These are phyloP conservation scores for Thamnophis sirtalis DNA, from an alignment of 2,113 vertebrate species.

Conservation along the genomic window DNA sequence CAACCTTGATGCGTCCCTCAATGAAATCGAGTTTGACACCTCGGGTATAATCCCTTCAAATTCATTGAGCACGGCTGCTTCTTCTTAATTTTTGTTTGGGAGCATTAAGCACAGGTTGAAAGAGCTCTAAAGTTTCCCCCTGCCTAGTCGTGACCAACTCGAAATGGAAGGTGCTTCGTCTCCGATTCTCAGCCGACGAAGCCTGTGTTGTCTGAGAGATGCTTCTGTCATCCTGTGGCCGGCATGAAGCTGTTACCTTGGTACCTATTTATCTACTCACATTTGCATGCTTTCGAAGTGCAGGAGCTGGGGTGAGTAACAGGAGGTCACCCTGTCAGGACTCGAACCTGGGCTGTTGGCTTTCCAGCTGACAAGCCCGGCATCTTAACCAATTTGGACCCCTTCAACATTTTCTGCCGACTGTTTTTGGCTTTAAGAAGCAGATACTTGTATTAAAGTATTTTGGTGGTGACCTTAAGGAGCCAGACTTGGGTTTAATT, in stretches of 20 bases:
- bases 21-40: too few relatives aligned
- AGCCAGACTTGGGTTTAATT: not conserved
- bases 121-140: not conserved
- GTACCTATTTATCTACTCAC: not conserved
- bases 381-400: not conserved
- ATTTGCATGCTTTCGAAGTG: not conserved
- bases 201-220: not conserved
- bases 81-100: not conserved
- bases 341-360: not conserved
- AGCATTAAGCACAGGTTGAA: not conserved
- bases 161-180: not conserved
- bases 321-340: not conserved
- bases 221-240: not conserved
- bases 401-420: not conserved
- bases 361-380: not conserved
- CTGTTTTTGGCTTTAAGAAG: not conserved
- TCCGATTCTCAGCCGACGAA: not conserved
- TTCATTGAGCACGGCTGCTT: not conserved
- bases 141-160: not conserved
- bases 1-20: too few relatives aligned
- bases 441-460: not conserved
- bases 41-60: not conserved
- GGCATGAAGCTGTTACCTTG: not conserved
- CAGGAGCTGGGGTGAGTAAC: not conserved
- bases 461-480: not conserved